phyloP scores from a whole-genome alignment of 2,797 vertebrate species.

The Xiphophorus birchmanni region DNA sequence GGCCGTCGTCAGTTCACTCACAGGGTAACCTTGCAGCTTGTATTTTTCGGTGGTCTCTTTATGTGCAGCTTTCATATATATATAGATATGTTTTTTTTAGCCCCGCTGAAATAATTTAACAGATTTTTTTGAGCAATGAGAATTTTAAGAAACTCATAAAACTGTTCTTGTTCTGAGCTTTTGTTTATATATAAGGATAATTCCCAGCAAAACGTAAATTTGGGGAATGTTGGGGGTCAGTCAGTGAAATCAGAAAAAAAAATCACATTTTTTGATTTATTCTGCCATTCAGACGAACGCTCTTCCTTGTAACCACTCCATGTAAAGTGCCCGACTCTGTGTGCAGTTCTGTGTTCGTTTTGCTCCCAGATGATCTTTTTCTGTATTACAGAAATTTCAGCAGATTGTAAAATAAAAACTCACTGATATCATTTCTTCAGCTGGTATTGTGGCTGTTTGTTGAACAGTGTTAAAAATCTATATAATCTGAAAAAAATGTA shows the following conservation, averaged over 20 bases:
- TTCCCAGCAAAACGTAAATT: not conserved
- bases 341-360: slow-evolving; percentile 54
- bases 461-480: not conserved
- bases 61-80: slow-evolving; percentile 5
- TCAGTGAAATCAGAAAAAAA: not conserved
- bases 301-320: slow-evolving; percentile 22
- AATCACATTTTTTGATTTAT: not conserved
- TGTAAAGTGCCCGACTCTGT: slow-evolving; percentile 51
- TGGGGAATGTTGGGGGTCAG: not conserved
- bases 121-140: not conserved
- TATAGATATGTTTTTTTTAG: not conserved
- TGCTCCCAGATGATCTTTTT: slow-evolving; percentile 48
- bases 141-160: not conserved
- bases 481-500: not conserved
- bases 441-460: slow-evolving; percentile 5
- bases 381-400: slow-evolving; percentile 58
- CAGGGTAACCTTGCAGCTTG: slow-evolving; percentile 8
- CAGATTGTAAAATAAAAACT: slow-evolving; percentile 74
- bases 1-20: slow-evolving; percentile 28
- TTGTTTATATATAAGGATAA: not conserved
- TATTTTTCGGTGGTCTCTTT: slow-evolving; percentile 32
- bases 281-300: slow-evolving; percentile 10
- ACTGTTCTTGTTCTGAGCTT: slow-evolving; percentile 3
- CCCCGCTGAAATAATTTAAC: not conserved
- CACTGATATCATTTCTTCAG: slow-evolving; percentile 54